These are phyloP conservation scores for Poecile montanus DNA, from an alignment of 2,797 vertebrate genomes.

Conservation along the genomic window DNA sequence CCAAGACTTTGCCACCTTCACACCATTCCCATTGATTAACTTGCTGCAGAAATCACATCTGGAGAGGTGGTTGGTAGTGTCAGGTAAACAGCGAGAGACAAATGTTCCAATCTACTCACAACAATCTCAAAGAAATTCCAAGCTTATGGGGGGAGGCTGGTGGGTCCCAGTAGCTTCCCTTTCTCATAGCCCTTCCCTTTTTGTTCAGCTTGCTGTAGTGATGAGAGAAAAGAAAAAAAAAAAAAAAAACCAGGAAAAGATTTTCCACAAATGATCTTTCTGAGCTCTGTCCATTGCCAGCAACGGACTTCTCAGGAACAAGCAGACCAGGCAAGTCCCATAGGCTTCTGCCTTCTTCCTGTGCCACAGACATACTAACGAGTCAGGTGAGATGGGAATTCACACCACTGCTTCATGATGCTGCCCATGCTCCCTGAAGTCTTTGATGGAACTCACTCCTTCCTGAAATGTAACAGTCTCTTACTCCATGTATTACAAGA, in stretches of 20 bases:
- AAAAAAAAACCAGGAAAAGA: not conserved
- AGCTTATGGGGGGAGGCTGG: not conserved
- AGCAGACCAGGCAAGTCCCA: not conserved
- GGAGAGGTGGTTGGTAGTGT: slow-evolving; percentile 43
- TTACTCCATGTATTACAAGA: slow-evolving; percentile 5
- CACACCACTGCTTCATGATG: not conserved
- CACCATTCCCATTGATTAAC: not conserved
- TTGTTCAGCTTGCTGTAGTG: slow-evolving; percentile 39
- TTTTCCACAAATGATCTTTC: not conserved
- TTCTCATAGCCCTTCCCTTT: slow-evolving; percentile 54
- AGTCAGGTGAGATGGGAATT: slow-evolving; percentile 12
- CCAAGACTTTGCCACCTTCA: not conserved
- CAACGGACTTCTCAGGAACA: slow-evolving; percentile 54
- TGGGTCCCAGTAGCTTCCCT: slow-evolving; percentile 17
- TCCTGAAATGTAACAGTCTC: slow-evolving; percentile 39
- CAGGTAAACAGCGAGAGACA: not conserved
- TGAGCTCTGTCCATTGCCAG: slow-evolving; percentile 59
- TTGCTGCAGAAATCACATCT: slow-evolving; percentile 8
- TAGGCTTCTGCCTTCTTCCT: slow-evolving; percentile 15
- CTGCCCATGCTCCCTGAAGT: slow-evolving; percentile 23
- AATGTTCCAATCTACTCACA: not conserved
- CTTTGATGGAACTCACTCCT: slow-evolving; percentile 23
- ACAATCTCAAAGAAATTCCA: not conserved
- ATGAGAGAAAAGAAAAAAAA: not conserved
- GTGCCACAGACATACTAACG: not conserved